Base-by-base conservation (phyloP, 2,797 vertebrate genomes). In the Arnoldichthys spilopterus region DNA sequence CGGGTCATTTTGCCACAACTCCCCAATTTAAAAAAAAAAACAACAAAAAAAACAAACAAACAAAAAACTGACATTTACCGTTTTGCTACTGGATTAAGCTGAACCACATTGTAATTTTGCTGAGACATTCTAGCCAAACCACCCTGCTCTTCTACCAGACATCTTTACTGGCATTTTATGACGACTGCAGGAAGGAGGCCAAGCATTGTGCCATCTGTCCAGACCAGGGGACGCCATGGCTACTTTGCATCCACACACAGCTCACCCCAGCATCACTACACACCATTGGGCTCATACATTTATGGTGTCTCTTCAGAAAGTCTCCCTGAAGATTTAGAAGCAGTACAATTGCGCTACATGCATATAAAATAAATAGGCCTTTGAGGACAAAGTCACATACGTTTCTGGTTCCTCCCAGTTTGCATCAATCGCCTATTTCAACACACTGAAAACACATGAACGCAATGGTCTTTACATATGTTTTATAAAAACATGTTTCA, bases 181-280 rank as follows among this genome's bases (percentile, higher is more conserved):
- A 56, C 40, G 34, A 43, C 56, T 75, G 77, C 78, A 82, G 64
- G 34, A 47, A 86, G 83, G 34, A 37, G 61, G 74, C n/a, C 37
- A 32, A n/a, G 32, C 58, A 43, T 34, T 73, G 66, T 72, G 78
- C 83, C 83, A 84, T 87, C 82, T 87, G 85, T 64, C 80, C 72
- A 80, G 66, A 76, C 72, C 73, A 58, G 56, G 43, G 70, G 71
- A 78, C 71, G 58, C 67, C 45, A n/a, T 58, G 72, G 59, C 58
- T 11, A 34, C 58, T 75, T 34, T 20, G 70, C 28, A 78, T 56
- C 69, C n/a, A 22, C 72, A 58, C 79, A 74, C 68, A 43, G 49
- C 34, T 56, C 63, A 79, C 68, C 63, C 62, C 53, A 70, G 78
- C 64, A 77, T 13, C 49, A 76, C 67, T 54, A 66, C 37, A 51